Evolutionary conservation across 2,888 invertebrate species (phyloP).

Genomic region (Melieria crassipennis): DNA sequence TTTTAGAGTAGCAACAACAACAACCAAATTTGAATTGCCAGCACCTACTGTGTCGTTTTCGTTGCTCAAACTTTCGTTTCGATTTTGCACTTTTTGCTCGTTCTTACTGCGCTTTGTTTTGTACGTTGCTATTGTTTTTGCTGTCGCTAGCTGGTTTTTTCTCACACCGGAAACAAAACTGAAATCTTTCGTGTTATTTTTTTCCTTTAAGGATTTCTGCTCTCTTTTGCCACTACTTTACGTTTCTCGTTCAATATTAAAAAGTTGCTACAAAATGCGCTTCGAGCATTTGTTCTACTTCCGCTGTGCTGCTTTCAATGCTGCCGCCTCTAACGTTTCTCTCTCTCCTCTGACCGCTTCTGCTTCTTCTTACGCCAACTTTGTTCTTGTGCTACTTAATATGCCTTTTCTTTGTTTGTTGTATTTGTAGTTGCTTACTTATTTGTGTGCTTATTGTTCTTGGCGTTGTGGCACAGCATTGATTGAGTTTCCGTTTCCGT

Average conservation of each 20-base stretch:
- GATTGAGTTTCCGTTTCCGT: conserved; percentile 33
- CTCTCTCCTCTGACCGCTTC: neutral
- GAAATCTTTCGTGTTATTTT: too few species aligned
- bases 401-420: conserved; percentile 1
- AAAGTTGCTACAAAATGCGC: too few species aligned
- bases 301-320: neutral
- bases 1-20: neutral
- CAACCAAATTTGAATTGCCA: neutral
- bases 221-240: neutral
- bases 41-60: neutral
- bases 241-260: neutral
- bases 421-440: neutral
- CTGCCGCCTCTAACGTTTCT: neutral
- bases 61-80: neutral
- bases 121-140: neutral
- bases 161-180: too few species aligned
- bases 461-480: conserved; percentile 19
- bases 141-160: neutral
- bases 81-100: neutral
- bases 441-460: neutral
- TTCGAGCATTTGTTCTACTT: too few species aligned
- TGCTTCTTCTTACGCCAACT: neutral
- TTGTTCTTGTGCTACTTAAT: conserved; percentile 4
- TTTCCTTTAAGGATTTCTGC: too few species aligned
- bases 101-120: neutral